phyloP scores from a whole-genome alignment of 2,888 invertebrate genomes.

The Harpalus rufipes region DNA sequence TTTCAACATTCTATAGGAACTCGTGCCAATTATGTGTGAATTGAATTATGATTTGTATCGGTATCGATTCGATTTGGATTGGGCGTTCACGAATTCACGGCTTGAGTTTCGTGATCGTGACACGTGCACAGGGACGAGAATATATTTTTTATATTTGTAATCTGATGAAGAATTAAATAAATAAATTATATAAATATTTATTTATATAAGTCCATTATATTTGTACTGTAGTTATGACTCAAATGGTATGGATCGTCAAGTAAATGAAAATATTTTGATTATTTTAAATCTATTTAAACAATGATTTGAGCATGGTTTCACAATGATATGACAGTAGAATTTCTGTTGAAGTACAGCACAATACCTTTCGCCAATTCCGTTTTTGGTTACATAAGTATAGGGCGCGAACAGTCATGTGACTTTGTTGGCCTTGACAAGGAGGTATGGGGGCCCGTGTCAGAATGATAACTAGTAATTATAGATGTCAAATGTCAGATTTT shows the following conservation, averaged over 20 bases:
- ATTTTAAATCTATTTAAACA: too few species aligned
- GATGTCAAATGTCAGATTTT: too few species aligned
- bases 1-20: constrained; percentile 38
- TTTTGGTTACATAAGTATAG: too few species aligned
- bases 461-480: too few species aligned
- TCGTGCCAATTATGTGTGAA: constrained; percentile 55
- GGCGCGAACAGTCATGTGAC: too few species aligned
- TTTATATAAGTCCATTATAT: background rate
- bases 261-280: too few species aligned
- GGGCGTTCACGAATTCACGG: constrained; percentile 28
- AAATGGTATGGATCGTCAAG: background rate
- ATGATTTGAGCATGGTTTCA: too few species aligned
- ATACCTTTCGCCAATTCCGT: too few species aligned
- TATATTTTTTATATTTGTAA: background rate
- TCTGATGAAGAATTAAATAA: background rate
- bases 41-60: constrained; percentile 61
- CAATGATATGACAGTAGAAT: too few species aligned
- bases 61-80: constrained; percentile 39
- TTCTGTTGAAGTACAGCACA: too few species aligned
- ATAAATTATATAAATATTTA: background rate
- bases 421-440: too few species aligned
- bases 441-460: too few species aligned
- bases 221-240: background rate
- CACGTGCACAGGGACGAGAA: constrained; percentile 19
- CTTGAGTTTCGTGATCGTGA: constrained; percentile 46